These are phyloP conservation scores for Ditula angustiorana DNA, from an alignment of 2,888 invertebrate species.

Conservation along the genomic window DNA sequence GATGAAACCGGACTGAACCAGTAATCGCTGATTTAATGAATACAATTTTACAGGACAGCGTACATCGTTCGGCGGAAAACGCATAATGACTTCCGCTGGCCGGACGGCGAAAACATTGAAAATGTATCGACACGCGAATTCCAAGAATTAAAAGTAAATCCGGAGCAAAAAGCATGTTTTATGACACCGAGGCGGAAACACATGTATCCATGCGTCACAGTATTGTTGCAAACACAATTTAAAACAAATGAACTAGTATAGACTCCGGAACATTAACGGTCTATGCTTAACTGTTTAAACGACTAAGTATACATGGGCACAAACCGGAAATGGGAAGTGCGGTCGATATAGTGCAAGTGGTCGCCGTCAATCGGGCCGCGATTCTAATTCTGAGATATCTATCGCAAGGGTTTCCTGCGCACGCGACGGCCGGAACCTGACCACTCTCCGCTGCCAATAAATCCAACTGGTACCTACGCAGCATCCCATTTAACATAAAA, in stretches of 20 bases:
- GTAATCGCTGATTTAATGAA: constrained; percentile 78
- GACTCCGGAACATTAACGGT: neutral
- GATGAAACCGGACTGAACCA: constrained; percentile 59
- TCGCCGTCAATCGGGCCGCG: constrained; percentile 67
- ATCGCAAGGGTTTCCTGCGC: constrained; percentile 73
- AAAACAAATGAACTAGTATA: too few relatives aligned
- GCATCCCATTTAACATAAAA: constrained; percentile 6
- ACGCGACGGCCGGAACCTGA: constrained; percentile 64
- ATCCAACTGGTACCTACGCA: constrained; percentile 47
- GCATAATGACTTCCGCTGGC: constrained; percentile 82
- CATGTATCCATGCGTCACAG: too few relatives aligned
- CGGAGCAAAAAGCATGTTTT: constrained; percentile 22
- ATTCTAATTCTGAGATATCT: constrained; percentile 79
- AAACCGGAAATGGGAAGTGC: constrained; percentile 67
- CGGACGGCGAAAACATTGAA: constrained; percentile 73
- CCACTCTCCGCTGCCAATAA: constrained; percentile 65
- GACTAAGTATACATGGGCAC: constrained; percentile 10
- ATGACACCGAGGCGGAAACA: constrained; percentile 14
- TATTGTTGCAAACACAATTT: too few relatives aligned
- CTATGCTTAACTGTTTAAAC: neutral
- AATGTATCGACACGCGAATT: constrained; percentile 62
- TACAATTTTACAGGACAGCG: constrained; percentile 76
- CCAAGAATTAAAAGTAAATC: constrained; percentile 20
- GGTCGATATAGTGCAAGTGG: constrained; percentile 67
- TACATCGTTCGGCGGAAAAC: constrained; percentile 76